Conservation (phyloP, 2,113 vertebrate genomes). For the Corydoras sp. region DNA sequence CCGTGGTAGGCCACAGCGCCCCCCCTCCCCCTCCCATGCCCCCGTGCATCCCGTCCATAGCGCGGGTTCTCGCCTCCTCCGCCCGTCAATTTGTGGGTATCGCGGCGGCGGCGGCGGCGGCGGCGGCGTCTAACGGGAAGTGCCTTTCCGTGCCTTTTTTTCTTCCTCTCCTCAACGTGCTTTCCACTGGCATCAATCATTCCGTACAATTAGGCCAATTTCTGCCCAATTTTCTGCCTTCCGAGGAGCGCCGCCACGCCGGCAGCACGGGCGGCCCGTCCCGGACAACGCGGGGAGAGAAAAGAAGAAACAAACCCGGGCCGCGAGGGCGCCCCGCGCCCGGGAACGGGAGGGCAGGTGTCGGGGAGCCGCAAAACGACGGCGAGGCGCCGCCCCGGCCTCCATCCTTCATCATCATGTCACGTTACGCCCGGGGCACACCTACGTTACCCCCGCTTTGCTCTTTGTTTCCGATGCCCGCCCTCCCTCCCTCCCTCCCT, state of each 20-base stretch:
- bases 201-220: constrained; percentile 85
- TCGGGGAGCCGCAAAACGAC: constrained; percentile 70
- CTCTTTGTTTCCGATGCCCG: not conserved
- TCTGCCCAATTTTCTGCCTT: constrained; percentile 80
- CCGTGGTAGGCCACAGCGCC: constrained; percentile 52
- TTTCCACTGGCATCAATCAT: constrained; percentile 89
- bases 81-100: constrained; percentile 57
- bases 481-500: too few species aligned
- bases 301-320: constrained; percentile 32
- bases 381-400: constrained; percentile 50
- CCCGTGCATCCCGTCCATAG: constrained; percentile 44
- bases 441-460: constrained; percentile 63
- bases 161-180: constrained; percentile 58
- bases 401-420: constrained; percentile 49
- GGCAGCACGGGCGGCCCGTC: constrained; percentile 87
- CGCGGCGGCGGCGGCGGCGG: constrained; percentile 13
- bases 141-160: constrained; percentile 67
- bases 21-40: constrained; percentile 46
- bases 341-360: constrained; percentile 54
- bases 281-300: constrained; percentile 69
- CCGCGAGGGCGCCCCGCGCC: constrained; percentile 8
- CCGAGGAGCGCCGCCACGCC: constrained; percentile 76
- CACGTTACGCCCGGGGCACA: constrained; percentile 57
- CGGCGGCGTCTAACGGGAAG: constrained; percentile 66
- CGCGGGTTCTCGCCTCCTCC: constrained; percentile 39